Evolutionary conservation across 92 coral and sea anemone genomes (phyloP).

Genomic region (Zoanthus sociatus): DNA sequence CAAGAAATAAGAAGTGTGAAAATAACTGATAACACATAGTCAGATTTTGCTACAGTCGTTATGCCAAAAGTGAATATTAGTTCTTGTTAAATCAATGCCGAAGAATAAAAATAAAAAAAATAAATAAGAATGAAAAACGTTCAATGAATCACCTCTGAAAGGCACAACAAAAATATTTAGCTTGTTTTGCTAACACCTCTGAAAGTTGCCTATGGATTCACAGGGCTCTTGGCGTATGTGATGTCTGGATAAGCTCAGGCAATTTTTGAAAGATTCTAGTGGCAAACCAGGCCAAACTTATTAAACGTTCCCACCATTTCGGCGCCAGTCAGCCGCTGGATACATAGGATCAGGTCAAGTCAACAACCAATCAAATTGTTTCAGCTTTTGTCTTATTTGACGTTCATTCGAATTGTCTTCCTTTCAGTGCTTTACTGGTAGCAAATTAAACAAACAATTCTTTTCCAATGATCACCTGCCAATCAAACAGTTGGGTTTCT

Average conservation of each 20-base stretch:
- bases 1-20: constrained; percentile 72
- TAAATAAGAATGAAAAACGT: not conserved
- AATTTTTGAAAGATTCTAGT: constrained; percentile 89
- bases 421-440: constrained; percentile 86
- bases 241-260: constrained; percentile 94
- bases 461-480: constrained; percentile 75
- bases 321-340: constrained; percentile 92
- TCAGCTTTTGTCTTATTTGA: constrained; percentile 63
- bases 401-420: constrained; percentile 82
- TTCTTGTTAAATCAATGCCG: constrained; percentile 37
- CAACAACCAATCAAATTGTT: constrained; percentile 72
- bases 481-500: constrained; percentile 79
- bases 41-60: constrained; percentile 29
- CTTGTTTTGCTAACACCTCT: constrained; percentile 76
- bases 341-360: constrained; percentile 82
- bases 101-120: constrained; percentile 5
- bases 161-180: constrained; percentile 52
- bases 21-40: constrained; percentile 83
- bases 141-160: constrained; percentile 45
- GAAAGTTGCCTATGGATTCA: constrained; percentile 56
- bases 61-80: constrained; percentile 1
- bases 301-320: constrained; percentile 82
- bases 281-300: constrained; percentile 85
- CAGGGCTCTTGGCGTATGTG: constrained; percentile 67
- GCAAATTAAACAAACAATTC: constrained; percentile 93